Base-by-base conservation (phyloP, 2,113 vertebrate species). In the Pagrus major region DNA sequence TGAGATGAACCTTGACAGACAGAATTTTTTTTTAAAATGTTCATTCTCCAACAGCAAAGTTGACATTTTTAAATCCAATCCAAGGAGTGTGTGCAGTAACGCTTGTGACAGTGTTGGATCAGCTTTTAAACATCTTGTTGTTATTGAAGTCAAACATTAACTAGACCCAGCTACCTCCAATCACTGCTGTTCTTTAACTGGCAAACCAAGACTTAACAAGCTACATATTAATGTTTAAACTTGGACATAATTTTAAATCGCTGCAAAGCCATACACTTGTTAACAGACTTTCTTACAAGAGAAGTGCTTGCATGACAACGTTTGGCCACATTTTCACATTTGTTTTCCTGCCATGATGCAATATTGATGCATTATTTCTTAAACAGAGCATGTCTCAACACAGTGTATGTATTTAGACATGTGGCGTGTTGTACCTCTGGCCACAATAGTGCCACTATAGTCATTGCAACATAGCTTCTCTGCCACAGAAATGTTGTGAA, bases 111-210 rank as follows among this genome's bases (percentile, higher is more conserved):
- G 51, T 27, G 46, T 49, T 29, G 67, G 35, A 41, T 69, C 12
- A 42, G 16, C 35, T 27, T 67, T 76, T 51, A 71, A 71, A 59
- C 59, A 14, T 29, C 49, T 25, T 42, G 44, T n/a, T 61, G 64
- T n/a, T 37, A 3, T 25, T 61, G 16, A 21, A 37, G 78, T 75
- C 61, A 84, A 78, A 71, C 74, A 76, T 81, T 81, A 84, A 75
- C 35, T 0, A 3, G 11, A 9, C 3, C 8, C 54, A n/a, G 47
- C 41, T 58, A 4, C 3, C 16, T 76, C 31, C 18, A 16, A 7
- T 18, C 29, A 27, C 66, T n/a, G 37, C 63, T 41, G 35, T 47
- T 27, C 2, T 68, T 49, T 69, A 44, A 47, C 21, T n/a, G 20
- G 10, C 4, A 46, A 66, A 9, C 37, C 44, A 42, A 11, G 46